Base-by-base conservation (phyloP, 2,113 vertebrate genomes). In the Clinocottus analis region DNA sequence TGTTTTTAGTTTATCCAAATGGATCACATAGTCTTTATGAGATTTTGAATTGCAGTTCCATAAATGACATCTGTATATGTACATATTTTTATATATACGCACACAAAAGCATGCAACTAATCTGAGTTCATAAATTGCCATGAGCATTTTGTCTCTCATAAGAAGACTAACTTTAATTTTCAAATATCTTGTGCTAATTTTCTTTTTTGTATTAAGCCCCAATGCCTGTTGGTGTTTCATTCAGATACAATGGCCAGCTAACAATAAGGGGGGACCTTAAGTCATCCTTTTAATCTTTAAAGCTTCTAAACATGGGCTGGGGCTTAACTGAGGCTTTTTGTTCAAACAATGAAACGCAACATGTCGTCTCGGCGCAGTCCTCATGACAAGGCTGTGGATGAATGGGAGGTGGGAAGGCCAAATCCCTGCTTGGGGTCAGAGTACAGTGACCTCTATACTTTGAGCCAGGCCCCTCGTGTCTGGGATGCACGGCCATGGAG, bases 381-480 rank as follows among this genome's bases (percentile, higher is more conserved):
- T 76, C 81, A 33, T 79, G 69, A 84, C 67, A 55, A 53, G 39
- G 79, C 53, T 56, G 78, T 72, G 70, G 60, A 21, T 70, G 76
- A 69, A 39, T 60, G 62, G 68, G 62, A 47, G 47, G 60, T 49
- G 35, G 9, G 3, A 25, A 66, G 65, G 72, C 58, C 72, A 91
- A 90, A 92, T 89, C 82, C 82, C 72, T 83, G 49, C 23, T 82
- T 73, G 79, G n/a, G 67, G 83, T 88, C 43, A n/a, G 23, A 25
- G 51, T 59, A 19, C 6, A 17, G 7, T 85, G 87, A 85, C 77
- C 75, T 67, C 74, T 61, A n/a, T n/a, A 47, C 41, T 74, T 79
- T 72, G 64, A 67, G 21, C 37, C 21, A 84, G 47, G 53, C 35
- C 75, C 25, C 75, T 69, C 56, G 83, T 71, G 83, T 85, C 77